These are phyloP conservation scores for Tethya wilhelma DNA, from an alignment of 37 sponge, comb jelly and placozoan genomes.

Conservation along the genomic window DNA sequence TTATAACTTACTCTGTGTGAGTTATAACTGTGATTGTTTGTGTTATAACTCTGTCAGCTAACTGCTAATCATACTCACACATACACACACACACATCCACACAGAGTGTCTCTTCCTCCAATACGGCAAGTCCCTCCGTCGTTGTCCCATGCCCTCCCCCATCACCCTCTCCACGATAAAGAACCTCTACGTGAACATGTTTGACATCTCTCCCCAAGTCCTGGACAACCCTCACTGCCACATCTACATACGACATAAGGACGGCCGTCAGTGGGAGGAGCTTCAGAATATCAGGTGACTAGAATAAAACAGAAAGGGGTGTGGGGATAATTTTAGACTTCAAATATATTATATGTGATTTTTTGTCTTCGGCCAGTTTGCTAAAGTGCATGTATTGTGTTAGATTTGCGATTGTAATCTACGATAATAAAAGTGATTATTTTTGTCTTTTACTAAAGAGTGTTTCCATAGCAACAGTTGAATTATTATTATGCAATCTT, in stretches of 20 bases:
- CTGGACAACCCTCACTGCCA: slow-evolving; percentile 20
- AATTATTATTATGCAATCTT: no score
- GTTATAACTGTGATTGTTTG: no score
- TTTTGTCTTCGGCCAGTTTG: no score
- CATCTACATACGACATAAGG: slow-evolving; percentile 49
- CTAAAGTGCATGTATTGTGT: no score
- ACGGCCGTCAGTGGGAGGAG: slow-evolving; percentile 37
- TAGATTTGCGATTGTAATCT: no score
- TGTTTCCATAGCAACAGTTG: no score
- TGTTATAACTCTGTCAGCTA: background rate
- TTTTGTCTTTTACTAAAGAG: no score
- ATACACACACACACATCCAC: background rate
- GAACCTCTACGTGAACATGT: slow-evolving; percentile 71
- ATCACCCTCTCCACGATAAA: slow-evolving; percentile 74
- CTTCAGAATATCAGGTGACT: slow-evolving; percentile 48
- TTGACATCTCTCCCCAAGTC: slow-evolving; percentile 53
- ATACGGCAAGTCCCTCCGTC: slow-evolving; percentile 44
- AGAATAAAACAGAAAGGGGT: no score
- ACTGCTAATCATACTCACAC: background rate
- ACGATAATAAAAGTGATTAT: no score
- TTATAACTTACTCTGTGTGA: no score
- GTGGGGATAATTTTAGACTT: no score
- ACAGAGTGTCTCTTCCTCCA: slow-evolving; percentile 76
- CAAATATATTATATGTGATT: no score
- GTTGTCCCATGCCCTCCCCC: slow-evolving; percentile 78